These are phyloP conservation scores for Brachypteracias leptosomus DNA, from an alignment of 2,113 vertebrate species.

Conservation along the genomic window DNA sequence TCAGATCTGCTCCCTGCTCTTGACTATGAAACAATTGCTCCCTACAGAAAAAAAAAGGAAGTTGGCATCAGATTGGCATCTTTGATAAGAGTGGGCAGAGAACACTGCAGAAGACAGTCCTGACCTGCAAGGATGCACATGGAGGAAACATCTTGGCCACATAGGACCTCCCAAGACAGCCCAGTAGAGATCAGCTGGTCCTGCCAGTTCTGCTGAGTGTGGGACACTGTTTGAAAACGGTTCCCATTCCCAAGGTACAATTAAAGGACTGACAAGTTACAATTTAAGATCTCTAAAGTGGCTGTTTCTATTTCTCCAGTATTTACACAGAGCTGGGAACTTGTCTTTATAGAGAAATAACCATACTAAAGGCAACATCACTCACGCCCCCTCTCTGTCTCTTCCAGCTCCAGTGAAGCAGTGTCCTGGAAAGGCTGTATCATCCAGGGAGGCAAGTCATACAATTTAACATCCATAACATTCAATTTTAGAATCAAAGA, in stretches of 20 bases:
- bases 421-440: neutral
- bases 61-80: neutral
- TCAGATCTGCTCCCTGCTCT: neutral
- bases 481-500: conserved; percentile 13
- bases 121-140: neutral
- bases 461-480: neutral
- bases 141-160: neutral
- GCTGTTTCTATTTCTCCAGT: neutral
- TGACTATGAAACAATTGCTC: neutral
- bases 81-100: neutral
- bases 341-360: neutral
- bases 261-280: neutral
- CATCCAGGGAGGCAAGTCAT: neutral
- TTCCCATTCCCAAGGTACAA: neutral
- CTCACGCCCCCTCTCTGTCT: neutral
- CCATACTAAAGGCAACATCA: neutral
- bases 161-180: neutral
- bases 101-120: neutral
- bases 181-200: neutral
- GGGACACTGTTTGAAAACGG: neutral
- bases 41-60: neutral
- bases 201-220: rapidly evolving
- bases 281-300: neutral
- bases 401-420: neutral
- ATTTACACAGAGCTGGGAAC: neutral